Evolutionary conservation across 2,113 vertebrate species (phyloP), one percentile per base, ranked within the genome.

Genomic region (Lipophrys pholis): DNA sequence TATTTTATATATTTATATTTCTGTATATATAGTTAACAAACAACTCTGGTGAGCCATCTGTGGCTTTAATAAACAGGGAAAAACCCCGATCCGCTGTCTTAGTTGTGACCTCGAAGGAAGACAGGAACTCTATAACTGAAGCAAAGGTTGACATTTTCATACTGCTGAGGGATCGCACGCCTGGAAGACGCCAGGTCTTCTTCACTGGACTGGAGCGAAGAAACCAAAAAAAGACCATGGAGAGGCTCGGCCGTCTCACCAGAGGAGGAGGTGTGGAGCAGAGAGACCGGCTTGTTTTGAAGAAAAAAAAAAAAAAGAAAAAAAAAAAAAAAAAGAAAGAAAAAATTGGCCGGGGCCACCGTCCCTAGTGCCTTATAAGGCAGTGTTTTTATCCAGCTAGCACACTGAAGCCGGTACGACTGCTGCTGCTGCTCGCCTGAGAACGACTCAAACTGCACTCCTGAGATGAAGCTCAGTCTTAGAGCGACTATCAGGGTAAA

Each of bases 341-440:
- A 70, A 78, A 81, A 85, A 69, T 86, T 90, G 86, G 82, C 90
- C 59, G 76, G 81, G 87, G 93, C 90, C 87, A 91, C 87, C 82
- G 80, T 93, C 92, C 90, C 89, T 78, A 90, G 91, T 83, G 85
- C 94, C 94, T 93, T 94, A 94, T 93, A 94, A 92, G 93, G 93
- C 88, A 93, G 93, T 86, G 89, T 94, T 94, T 94, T 91, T 93
- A 75, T 88, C 84, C 88, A 75, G 82, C 86, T 70, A 79, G 89
- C 85, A 85, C 85, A 39, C 41, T 78, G 82, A 83, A 76, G 72
- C 81, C 12, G 46, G 71, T 70, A 67, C 69, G 62, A 76, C 82
- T 83, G 81, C 73, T 82, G 84, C 85, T 82, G 83, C 21, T 30
- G 21, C 21, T 30, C 21, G 85, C 54, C 86, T 78, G 66, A 83